A percentile compares a stretch with the other conserved stretches of the same genome.
These are phyloP conservation scores for Cepphus grylle DNA, from an alignment of 2,113 vertebrate species.

Conservation along the genomic window DNA sequence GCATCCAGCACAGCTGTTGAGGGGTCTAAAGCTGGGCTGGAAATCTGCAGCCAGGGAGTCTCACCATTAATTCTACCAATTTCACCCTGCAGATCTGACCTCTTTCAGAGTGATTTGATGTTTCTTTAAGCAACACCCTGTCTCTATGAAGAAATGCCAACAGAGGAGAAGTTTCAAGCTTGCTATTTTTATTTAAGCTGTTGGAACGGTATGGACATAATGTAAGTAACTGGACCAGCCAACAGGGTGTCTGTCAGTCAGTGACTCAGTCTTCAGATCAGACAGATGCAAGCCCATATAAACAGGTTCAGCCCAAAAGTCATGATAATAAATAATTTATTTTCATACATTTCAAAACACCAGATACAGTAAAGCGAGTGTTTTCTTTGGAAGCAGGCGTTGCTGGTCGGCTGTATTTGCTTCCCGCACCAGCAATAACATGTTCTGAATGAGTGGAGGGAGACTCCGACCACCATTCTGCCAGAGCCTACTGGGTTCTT, in stretches of 20 bases:
- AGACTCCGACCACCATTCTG: slow-evolving; percentile 26
- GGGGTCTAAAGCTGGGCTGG: background rate
- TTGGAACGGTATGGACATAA: slow-evolving; percentile 47
- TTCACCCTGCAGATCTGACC: slow-evolving; percentile 26
- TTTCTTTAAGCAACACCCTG: slow-evolving; percentile 58
- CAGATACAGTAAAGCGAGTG: slow-evolving; percentile 26
- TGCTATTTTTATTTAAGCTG: slow-evolving; percentile 54
- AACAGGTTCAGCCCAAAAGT: slow-evolving; percentile 56
- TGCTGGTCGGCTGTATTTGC: background rate
- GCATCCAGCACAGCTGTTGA: background rate
- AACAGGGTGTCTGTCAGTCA: slow-evolving; percentile 40
- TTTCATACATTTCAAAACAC: slow-evolving; percentile 22
- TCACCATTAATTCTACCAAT: slow-evolving; percentile 21
- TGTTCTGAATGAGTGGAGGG: slow-evolving; percentile 30
- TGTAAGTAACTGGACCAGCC: slow-evolving; percentile 27
- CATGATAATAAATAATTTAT: slow-evolving; percentile 63
- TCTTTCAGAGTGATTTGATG: slow-evolving; percentile 24
- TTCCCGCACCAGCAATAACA: slow-evolving; percentile 36
- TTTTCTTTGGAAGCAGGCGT: slow-evolving; percentile 44
- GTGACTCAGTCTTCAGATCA: slow-evolving; percentile 58
- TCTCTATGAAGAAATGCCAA: slow-evolving; percentile 58
- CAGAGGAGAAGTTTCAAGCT: slow-evolving; percentile 32
- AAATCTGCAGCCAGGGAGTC: background rate
- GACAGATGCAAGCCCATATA: slow-evolving; percentile 48
- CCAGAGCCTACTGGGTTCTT: background rate